Evolutionary conservation across 2,888 invertebrate species (phyloP), one percentile per base, ranked within the genome.

Genomic region (Chaetogeoica ovagalla): DNA sequence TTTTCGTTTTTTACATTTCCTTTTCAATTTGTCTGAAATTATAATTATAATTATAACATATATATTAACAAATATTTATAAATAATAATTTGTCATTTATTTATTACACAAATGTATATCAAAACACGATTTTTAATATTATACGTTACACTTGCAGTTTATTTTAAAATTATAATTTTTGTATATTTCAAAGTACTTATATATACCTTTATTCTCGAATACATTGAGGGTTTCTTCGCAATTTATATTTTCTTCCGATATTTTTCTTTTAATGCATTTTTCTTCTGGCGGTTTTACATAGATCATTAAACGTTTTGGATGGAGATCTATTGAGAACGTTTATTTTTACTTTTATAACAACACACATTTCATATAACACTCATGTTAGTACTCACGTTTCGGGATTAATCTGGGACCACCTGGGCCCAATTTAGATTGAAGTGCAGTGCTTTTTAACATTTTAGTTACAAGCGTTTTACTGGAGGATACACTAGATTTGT

Each of bases 291-390:
- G 7, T 62, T 77, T 77, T 21, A 77, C 60, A 39, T 77, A 39
- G 37, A 79, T 70, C 77, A 79, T 79, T 70, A 79, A 70, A 23
- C 30, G 8, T 55, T 79, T 23, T 63, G 77, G 77, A 55, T 70
- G 11, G 19, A 79, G 70, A 70, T 79, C 77, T 77, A 60, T 68
- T 2, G 2, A 52, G 13, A 55, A 19, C 17, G 11, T 55, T 13
- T 13, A 48, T 11, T 13, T 13, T 13, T 11, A 13, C 0, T 48
- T 48, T 13, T 13, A 48, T 48, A 13, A 55, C 4, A 30, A 30
- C 30, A 55, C 19, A 55, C 19, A 4, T 55, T 55, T 19, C 17
- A 0, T 55, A 55, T 5, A 19, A 8, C 19, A 1, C 4, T 19
- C 19, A 2, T 55, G 19, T 55, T 4, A 6, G 55, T 55, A 52